Conservation (phyloP, 2,888 invertebrate genomes). For the Unio delphinus region DNA sequence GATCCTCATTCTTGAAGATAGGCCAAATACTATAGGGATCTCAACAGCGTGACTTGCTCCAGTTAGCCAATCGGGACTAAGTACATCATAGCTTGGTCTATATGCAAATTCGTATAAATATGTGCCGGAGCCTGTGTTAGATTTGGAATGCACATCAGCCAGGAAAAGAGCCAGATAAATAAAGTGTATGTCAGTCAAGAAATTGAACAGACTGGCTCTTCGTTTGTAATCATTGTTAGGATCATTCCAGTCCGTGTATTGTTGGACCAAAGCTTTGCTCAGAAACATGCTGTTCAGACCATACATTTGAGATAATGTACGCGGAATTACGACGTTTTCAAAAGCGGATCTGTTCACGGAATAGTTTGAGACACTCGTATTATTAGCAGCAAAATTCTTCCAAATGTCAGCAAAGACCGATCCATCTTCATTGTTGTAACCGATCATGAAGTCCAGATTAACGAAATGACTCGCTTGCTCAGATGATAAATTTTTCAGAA, state of each 20-base stretch:
- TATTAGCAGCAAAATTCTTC: neutral
- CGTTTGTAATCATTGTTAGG: neutral
- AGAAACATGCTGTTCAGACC: too few species aligned
- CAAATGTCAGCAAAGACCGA: neutral
- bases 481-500: conserved; percentile 4
- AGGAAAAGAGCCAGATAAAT: conserved; percentile 6
- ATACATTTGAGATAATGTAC: too few species aligned
- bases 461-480: conserved; percentile 1
- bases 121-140: neutral
- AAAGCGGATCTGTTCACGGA: too few species aligned
- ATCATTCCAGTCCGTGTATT: neutral
- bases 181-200: conserved; percentile 17
- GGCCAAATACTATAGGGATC: conserved; percentile 12
- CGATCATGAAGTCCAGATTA: conserved; percentile 17
- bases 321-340: too few species aligned
- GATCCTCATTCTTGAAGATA: neutral
- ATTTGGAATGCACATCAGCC: conserved; percentile 5
- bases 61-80: conserved; percentile 5
- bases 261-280: too few species aligned
- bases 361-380: neutral
- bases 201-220: conserved; percentile 6
- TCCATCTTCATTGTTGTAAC: conserved; percentile 13
- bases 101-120: conserved; percentile 16
- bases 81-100: neutral
- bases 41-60: conserved; percentile 15